A percentile compares a stretch with the other conserved stretches of the same genome.
Conservation (phyloP, 2,888 invertebrate genomes). For the Balanococcus diminutus region DNA sequence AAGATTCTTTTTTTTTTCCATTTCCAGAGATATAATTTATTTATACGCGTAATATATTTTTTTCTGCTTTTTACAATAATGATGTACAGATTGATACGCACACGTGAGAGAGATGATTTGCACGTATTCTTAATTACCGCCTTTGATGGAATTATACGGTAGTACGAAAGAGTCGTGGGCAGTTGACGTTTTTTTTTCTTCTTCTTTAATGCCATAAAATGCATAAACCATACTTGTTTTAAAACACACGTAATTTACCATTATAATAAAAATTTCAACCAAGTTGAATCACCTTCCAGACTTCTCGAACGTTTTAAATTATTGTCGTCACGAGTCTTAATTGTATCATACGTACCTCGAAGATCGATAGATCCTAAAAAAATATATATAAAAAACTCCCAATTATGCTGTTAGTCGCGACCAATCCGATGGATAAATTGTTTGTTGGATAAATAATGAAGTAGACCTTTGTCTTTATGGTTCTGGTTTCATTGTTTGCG, state of each 20-base stretch:
- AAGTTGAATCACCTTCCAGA: background rate
- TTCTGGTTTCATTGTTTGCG: slow-evolving; percentile 26
- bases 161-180: slow-evolving; percentile 1
- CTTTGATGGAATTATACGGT: background rate
- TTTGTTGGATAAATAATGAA: slow-evolving; percentile 31
- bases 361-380: background rate
- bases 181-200: background rate
- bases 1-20: background rate
- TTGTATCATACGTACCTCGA: background rate
- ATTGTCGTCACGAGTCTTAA: background rate
- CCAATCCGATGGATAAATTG: background rate
- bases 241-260: slow-evolving; percentile 28
- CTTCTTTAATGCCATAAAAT: background rate
- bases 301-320: background rate
- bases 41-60: slow-evolving; percentile 2
- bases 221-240: background rate
- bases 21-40: background rate
- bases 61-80: background rate
- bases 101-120: background rate
- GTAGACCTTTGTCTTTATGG: slow-evolving; percentile 14
- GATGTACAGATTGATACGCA: background rate
- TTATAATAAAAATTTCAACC: background rate
- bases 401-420: background rate
- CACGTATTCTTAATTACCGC: slow-evolving; percentile 21
- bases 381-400: background rate